Evolutionary conservation across 2,888 invertebrate species (phyloP).

Genomic region (Dryobota labecula): DNA sequence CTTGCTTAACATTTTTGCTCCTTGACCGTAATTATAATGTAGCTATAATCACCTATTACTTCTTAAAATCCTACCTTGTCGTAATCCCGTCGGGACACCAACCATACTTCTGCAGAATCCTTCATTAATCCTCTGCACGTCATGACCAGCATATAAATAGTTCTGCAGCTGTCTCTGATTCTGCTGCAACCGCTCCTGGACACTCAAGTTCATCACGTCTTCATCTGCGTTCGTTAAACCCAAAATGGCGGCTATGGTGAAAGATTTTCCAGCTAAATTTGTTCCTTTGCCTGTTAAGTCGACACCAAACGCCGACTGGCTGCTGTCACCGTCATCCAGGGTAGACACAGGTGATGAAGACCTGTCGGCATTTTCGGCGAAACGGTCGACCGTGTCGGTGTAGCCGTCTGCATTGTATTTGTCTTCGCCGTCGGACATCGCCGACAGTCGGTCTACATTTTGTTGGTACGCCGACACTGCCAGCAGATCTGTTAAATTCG

Average conservation of each 20-base stretch:
- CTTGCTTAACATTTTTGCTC: too few relatives aligned
- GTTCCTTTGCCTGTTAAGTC: conserved; percentile 86
- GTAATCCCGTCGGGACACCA: conserved; percentile 75
- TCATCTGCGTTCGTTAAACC: conserved; percentile 92
- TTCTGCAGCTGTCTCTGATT: conserved; percentile 84
- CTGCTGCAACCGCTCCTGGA: conserved; percentile 87
- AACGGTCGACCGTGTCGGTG: conserved; percentile 69
- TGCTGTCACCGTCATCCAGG: conserved; percentile 83
- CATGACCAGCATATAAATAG: conserved; percentile 85
- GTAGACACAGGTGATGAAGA: conserved; percentile 83
- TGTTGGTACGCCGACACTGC: conserved; percentile 82
- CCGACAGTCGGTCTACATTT: conserved; percentile 76
- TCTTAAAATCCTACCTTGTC: conserved; percentile 80
- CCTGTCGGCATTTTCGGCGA: conserved; percentile 74
- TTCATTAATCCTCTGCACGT: conserved; percentile 83
- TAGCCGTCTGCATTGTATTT: conserved; percentile 75
- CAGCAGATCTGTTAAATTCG: conserved; percentile 82
- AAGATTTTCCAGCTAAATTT: conserved; percentile 92
- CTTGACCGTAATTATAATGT: too few relatives aligned
- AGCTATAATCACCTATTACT: neutral
- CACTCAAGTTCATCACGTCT: conserved; percentile 90
- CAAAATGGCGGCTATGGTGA: conserved; percentile 97
- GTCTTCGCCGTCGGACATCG: conserved; percentile 76
- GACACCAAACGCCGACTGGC: conserved; percentile 84
- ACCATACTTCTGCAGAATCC: conserved; percentile 82